Conservation (phyloP, 2,797 vertebrate genomes). For the Syngnathus acus region DNA sequence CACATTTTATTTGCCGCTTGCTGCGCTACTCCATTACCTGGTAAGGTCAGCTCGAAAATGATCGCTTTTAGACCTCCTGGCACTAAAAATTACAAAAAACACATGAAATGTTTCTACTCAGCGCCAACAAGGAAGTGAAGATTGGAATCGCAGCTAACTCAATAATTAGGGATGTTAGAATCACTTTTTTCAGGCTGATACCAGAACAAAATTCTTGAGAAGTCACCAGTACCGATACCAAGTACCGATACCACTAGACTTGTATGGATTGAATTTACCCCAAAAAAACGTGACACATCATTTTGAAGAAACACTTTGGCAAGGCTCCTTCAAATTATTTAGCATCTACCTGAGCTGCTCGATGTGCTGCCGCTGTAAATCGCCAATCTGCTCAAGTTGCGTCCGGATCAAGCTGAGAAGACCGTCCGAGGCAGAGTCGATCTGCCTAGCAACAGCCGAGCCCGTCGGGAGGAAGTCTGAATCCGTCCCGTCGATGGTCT, state of each 20-base stretch:
- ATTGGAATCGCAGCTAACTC: background rate
- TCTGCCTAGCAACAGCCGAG: slow-evolving; percentile 34
- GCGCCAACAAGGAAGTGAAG: background rate
- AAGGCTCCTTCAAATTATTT: slow-evolving; percentile 16
- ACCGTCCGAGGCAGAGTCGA: slow-evolving; percentile 35
- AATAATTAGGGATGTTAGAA: background rate
- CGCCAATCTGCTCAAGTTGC: slow-evolving; percentile 70
- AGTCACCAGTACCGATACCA: too few relatives aligned
- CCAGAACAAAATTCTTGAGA: too few relatives aligned
- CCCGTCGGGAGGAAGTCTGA: slow-evolving; percentile 31
- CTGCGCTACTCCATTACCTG: slow-evolving; percentile 1
- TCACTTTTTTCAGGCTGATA: too few relatives aligned
- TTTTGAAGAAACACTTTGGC: too few relatives aligned
- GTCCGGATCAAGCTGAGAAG: slow-evolving; percentile 75
- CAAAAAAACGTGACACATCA: too few relatives aligned
- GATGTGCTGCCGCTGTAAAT: slow-evolving; percentile 57
- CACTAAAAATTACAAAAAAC: background rate
- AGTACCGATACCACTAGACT: too few relatives aligned
- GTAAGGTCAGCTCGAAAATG: background rate
- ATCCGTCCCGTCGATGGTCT: slow-evolving; percentile 62
- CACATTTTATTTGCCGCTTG: background rate
- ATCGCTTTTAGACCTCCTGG: background rate
- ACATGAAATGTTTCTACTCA: background rate
- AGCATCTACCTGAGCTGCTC: slow-evolving; percentile 58
- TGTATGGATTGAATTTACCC: too few relatives aligned